Base-by-base conservation (phyloP, 2,113 vertebrate genomes). In the Ceyx margarethae region DNA sequence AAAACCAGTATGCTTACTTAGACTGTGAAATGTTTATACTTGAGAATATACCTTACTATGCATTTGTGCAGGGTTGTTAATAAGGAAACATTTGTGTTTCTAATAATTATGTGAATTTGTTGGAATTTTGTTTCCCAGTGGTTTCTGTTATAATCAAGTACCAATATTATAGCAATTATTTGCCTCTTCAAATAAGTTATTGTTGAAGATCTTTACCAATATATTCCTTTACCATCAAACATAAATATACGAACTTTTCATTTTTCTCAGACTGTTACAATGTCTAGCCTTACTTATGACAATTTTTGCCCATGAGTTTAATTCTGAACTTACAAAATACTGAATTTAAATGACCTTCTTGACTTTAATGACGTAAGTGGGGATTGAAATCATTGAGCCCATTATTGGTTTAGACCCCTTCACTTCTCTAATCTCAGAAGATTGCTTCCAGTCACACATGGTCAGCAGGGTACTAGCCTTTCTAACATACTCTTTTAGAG, bases 341-440 rank as follows among this genome's bases (percentile, higher is more conserved):
- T 72, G 75, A 91, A 72, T 88, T 87, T 83, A 81, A 77, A 68
- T 94, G 58, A 91, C 45, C 73, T 89, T 68, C 26, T 71, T 88
- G 80, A 65, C 57, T 89, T 22, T 68, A 56, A 54, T 61, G 66
- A 91, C 0, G 0, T 90, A 84, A 90, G 21, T 54, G 58, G 16
- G 57, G 61, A 85, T 73, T 90, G 73, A 91, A 91, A 90, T 76
- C 73, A 33, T 68, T 90, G 62, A 84, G 50, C 40, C 54, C 23
- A 78, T 91, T 93, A 91, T 75, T 95, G 85, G 57, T 86, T 95
- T 94, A 95, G n/a, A 93, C n/a, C 25, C 53, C 25, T 91, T 89
- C 33, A 73, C 45, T 94, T 90, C 77, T 81, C n/a, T 87, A 93
- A 94, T 93, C 85, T 95, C 88, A 81, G 76, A 92, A 88, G 90